These are phyloP conservation scores for Sebastiscus albofasciatus DNA, from an alignment of 2,797 vertebrate species.

Conservation along the genomic window DNA sequence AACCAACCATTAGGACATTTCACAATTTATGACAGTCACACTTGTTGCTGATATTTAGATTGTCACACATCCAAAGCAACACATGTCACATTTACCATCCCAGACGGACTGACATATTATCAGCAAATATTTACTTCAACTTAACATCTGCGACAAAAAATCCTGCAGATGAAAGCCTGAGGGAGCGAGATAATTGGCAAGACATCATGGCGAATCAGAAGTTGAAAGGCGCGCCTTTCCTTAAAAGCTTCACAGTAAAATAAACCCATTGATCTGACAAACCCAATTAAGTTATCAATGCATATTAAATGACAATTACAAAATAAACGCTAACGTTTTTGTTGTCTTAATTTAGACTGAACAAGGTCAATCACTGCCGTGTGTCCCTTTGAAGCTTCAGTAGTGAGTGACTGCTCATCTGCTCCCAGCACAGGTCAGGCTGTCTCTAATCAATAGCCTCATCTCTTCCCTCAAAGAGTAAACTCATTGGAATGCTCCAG, in stretches of 20 bases:
- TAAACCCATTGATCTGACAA: conserved; percentile 63
- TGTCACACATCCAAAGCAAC: conserved; percentile 59
- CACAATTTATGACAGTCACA: conserved; percentile 14
- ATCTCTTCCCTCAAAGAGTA: conserved; percentile 61
- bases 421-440: conserved; percentile 61
- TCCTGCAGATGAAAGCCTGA: conserved; percentile 64
- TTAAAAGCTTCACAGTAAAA: conserved; percentile 45
- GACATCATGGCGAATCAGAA: conserved; percentile 39
- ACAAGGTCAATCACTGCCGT: conserved; percentile 56
- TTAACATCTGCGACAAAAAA: conserved; percentile 68
- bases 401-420: conserved; percentile 45
- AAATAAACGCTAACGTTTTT: conserved; percentile 44
- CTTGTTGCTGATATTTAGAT: conserved; percentile 52
- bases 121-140: conserved; percentile 70
- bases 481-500: conserved; percentile 76
- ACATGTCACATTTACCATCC: conserved; percentile 53
- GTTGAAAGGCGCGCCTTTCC: conserved; percentile 50
- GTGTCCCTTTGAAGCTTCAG: conserved; percentile 43
- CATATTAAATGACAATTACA: conserved; percentile 50
- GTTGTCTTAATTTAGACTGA: conserved; percentile 49
- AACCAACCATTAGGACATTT: conserved; percentile 10
- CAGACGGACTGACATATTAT: conserved; percentile 62
- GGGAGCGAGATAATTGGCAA: conserved; percentile 55
- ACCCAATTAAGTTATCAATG: conserved; percentile 60
- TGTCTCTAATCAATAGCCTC: conserved; percentile 66